A percentile compares a stretch with the other conserved stretches of the same genome.
These are phyloP conservation scores for Glaucomys volans DNA, from an alignment of 2,113 vertebrate genomes.

Conservation along the genomic window DNA sequence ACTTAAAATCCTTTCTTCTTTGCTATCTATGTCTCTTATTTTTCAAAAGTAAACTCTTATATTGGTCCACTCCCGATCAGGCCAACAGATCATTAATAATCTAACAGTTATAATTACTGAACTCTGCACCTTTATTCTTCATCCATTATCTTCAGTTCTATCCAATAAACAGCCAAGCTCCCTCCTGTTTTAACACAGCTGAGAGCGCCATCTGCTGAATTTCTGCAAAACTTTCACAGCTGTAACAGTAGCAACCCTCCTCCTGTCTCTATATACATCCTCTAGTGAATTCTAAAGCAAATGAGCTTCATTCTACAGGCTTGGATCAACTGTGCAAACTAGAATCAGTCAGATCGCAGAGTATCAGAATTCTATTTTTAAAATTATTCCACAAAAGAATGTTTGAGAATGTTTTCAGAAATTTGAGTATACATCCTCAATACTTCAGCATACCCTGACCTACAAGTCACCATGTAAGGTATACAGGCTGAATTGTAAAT, in stretches of 20 bases:
- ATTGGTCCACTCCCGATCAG: background rate
- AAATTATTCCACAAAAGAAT: background rate
- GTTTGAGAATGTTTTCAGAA: background rate
- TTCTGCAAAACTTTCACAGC: background rate
- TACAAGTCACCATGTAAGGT: background rate
- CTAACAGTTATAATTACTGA: background rate
- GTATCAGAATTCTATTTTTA: background rate
- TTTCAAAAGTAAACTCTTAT: background rate
- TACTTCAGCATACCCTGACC: background rate
- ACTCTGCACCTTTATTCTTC: too few species aligned
- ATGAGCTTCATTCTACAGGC: background rate
- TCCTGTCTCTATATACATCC: background rate
- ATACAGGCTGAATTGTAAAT: background rate
- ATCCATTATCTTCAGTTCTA: background rate
- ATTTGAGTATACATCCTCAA: background rate
- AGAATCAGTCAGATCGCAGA: background rate
- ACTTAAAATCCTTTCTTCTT: background rate
- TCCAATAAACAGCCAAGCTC: background rate
- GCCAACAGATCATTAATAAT: background rate
- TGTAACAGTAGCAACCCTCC: background rate
- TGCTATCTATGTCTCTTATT: background rate
- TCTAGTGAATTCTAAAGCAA: background rate
- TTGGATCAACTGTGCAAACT: background rate
- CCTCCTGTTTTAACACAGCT: background rate
- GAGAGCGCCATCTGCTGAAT: slow-evolving; percentile 73